A percentile compares a stretch with the other conserved stretches of the same genome.
phyloP scores from a whole-genome alignment of 2,797 vertebrate genomes.

The Sparus aurata region DNA sequence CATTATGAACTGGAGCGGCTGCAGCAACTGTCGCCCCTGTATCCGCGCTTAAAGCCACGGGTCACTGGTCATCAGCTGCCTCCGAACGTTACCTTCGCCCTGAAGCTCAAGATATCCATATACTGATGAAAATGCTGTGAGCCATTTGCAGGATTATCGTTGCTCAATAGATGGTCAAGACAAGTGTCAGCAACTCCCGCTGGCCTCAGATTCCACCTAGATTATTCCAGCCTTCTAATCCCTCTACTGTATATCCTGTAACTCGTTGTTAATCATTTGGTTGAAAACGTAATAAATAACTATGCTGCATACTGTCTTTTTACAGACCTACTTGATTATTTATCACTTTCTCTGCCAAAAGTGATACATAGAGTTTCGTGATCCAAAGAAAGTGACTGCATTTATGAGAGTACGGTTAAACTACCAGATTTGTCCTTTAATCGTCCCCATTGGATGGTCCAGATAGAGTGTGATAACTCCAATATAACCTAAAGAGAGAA shows the following conservation, averaged over 20 bases:
- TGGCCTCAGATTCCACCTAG: not conserved
- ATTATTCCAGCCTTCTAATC: constrained; percentile 22
- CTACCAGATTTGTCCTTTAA: not conserved
- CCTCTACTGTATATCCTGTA: not conserved
- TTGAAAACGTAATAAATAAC: not conserved
- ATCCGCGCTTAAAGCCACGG: constrained; percentile 19
- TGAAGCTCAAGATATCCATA: constrained; percentile 2
- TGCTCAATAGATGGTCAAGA: constrained; percentile 2
- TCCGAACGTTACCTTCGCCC: constrained; percentile 21
- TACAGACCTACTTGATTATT: no score
- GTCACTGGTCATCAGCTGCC: constrained; percentile 48
- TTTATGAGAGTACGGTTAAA: not conserved
- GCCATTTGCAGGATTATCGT: constrained; percentile 25
- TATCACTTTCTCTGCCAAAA: not conserved
- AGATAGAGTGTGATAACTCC: not conserved
- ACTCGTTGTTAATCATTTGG: not conserved
- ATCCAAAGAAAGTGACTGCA: not conserved
- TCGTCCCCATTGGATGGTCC: no score
- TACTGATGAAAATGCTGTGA: constrained; percentile 26
- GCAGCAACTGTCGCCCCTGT: constrained; percentile 28
- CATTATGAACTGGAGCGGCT: constrained; percentile 35
- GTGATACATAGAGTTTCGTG: not conserved
- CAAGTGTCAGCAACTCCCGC: not conserved
- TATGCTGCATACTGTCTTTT: not conserved
- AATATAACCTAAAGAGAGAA: not conserved